A percentile compares a stretch with the other conserved stretches of the same genome.
phyloP scores from a whole-genome alignment of 2,113 vertebrate species.

The Salminus brasiliensis region DNA sequence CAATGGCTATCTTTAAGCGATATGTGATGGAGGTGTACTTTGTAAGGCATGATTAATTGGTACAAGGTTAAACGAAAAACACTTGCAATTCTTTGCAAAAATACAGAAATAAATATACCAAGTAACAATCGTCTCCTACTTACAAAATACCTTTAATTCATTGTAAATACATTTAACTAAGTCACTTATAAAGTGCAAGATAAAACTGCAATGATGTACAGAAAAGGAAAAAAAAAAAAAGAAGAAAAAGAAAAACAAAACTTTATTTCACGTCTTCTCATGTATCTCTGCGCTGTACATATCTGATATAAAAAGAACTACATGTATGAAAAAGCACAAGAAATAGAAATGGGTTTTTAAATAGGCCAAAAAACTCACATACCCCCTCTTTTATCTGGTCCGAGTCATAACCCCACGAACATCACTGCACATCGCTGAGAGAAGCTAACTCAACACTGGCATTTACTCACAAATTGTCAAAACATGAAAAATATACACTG shows the following conservation, averaged over 20 bases:
- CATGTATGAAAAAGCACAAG: constrained; percentile 63
- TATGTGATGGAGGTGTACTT: too few relatives aligned
- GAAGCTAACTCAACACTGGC: constrained; percentile 57
- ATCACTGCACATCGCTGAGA: constrained; percentile 58
- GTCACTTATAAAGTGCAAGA: constrained; percentile 46
- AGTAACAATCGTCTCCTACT: constrained; percentile 24
- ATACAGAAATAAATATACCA: not conserved
- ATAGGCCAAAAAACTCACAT: constrained; percentile 48
- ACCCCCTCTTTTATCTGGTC: constrained; percentile 52
- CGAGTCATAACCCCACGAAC: constrained; percentile 55
- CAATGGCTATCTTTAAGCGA: too few relatives aligned
- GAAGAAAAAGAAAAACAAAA: constrained; percentile 58
- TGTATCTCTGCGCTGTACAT: constrained; percentile 63
- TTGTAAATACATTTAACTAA: constrained; percentile 53
- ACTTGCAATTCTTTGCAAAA: too few relatives aligned
- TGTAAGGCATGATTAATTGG: too few relatives aligned
- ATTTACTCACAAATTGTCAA: constrained; percentile 60
- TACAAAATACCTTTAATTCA: constrained; percentile 51
- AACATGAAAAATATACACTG: constrained; percentile 59
- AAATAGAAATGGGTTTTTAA: constrained; percentile 55
- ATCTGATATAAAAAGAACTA: constrained; percentile 64
- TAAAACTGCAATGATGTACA: constrained; percentile 52
- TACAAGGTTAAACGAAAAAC: too few relatives aligned
- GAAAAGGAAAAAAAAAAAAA: constrained; percentile 55
- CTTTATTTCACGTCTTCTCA: constrained; percentile 64